phyloP scores from a whole-genome alignment of 2,888 invertebrate genomes.

The Mylabris sibirica region DNA sequence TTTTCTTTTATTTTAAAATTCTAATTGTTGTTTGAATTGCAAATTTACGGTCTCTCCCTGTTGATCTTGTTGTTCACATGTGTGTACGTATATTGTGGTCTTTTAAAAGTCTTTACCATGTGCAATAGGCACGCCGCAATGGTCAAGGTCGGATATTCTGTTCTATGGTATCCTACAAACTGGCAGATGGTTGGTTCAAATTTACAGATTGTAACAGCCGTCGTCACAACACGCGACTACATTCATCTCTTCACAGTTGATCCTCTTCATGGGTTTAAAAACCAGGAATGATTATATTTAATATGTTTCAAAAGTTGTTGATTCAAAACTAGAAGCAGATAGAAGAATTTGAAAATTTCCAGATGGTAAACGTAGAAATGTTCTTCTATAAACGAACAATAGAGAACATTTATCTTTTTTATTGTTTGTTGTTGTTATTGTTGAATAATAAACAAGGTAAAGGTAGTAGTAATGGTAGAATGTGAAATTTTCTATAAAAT shows the following conservation, averaged over 20 bases:
- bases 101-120: constrained; percentile 5
- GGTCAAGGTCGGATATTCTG: background rate
- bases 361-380: constrained; percentile 2
- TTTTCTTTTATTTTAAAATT: background rate
- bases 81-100: background rate
- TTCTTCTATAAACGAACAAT: background rate
- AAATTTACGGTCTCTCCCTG: background rate
- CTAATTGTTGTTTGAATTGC: background rate
- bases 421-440: background rate
- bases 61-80: background rate
- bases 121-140: background rate
- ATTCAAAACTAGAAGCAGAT: background rate
- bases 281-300: background rate
- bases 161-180: background rate
- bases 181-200: constrained; percentile 6
- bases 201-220: background rate
- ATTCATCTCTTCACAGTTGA: background rate
- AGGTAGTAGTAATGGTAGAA: background rate
- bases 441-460: background rate
- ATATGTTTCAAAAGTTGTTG: background rate
- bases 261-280: background rate
- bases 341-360: background rate
- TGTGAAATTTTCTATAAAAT: background rate
- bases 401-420: background rate
- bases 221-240: constrained; percentile 7